phyloP scores from a whole-genome alignment of 2,113 vertebrate genomes.

The Oncorhynchus gorbuscha region DNA sequence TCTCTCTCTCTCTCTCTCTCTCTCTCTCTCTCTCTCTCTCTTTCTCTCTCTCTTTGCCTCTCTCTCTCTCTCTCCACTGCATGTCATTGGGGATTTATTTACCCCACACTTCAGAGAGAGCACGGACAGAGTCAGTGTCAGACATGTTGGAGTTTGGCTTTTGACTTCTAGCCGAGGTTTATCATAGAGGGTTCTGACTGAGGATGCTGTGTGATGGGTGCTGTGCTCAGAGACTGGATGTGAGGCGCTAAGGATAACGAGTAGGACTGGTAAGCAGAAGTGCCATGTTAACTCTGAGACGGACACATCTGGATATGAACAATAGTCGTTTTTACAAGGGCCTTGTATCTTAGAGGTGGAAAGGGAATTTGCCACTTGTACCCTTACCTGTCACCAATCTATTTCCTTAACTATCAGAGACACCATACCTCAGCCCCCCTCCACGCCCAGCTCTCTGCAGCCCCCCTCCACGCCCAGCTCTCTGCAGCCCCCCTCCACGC shows the following conservation, averaged over 20 bases:
- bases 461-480: background rate
- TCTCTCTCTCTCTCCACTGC: slow-evolving; percentile 26
- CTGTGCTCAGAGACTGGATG: background rate
- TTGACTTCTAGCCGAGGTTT: slow-evolving; percentile 25
- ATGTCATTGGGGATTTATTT: slow-evolving; percentile 54
- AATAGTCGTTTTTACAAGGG: background rate
- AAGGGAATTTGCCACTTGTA: background rate
- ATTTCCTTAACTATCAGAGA: background rate
- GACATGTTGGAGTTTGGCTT: slow-evolving; percentile 24
- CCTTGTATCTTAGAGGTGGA: background rate
- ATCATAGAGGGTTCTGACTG: slow-evolving; percentile 14
- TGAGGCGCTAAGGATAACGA: background rate
- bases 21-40: slow-evolving; percentile 8
- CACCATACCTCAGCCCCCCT: background rate
- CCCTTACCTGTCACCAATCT: background rate
- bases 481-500: background rate
- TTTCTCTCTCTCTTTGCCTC: background rate
- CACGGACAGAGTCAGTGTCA: slow-evolving; percentile 25
- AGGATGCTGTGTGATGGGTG: background rate
- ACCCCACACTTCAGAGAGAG: slow-evolving; percentile 19
- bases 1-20: slow-evolving; percentile 13
- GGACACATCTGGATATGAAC: background rate
- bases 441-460: background rate
- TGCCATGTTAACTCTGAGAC: background rate
- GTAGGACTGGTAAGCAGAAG: background rate